Conservation (phyloP, 2,797 vertebrate genomes). For the Typhlichthys eigenmanni region DNA sequence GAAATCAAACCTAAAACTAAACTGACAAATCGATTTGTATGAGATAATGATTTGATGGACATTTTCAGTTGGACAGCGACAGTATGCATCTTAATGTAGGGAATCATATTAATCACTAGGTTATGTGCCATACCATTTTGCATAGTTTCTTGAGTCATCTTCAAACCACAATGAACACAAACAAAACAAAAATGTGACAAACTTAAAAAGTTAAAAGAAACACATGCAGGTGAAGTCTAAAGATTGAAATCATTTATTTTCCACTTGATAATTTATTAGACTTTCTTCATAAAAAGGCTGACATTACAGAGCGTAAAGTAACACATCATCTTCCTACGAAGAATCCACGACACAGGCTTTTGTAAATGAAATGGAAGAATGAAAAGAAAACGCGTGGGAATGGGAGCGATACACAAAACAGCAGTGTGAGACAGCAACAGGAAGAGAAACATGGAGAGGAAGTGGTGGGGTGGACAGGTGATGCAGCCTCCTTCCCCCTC, state of each 20-base stretch:
- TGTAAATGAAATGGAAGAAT: constrained; percentile 52
- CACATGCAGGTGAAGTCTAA: constrained; percentile 79
- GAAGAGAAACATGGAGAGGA: constrained; percentile 54
- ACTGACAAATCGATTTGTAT: not conserved
- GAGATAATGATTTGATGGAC: constrained; percentile 9
- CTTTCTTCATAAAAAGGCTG: constrained; percentile 77
- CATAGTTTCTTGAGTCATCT: too few species aligned
- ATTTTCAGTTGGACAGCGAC: constrained; percentile 18
- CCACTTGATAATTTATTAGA: constrained; percentile 82
- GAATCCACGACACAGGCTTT: constrained; percentile 59
- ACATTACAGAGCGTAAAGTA: constrained; percentile 77
- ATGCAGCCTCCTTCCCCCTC: not conserved
- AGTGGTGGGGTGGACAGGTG: constrained; percentile 16
- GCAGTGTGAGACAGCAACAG: constrained; percentile 54
- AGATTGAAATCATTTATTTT: constrained; percentile 79
- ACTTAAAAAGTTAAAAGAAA: constrained; percentile 67
- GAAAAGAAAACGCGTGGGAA: constrained; percentile 51
- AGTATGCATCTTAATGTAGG: too few species aligned
- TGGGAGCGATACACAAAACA: constrained; percentile 21
- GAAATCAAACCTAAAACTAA: not conserved
- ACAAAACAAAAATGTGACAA: constrained; percentile 47
- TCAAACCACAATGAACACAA: constrained; percentile 27
- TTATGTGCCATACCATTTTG: too few species aligned
- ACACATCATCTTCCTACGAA: constrained; percentile 52
- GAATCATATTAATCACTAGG: too few species aligned